A percentile compares a stretch with the other conserved stretches of the same genome.
phyloP scores from a whole-genome alignment of 1,140 invertebrate genomes.

The Brachionus asplanchnoidis region DNA sequence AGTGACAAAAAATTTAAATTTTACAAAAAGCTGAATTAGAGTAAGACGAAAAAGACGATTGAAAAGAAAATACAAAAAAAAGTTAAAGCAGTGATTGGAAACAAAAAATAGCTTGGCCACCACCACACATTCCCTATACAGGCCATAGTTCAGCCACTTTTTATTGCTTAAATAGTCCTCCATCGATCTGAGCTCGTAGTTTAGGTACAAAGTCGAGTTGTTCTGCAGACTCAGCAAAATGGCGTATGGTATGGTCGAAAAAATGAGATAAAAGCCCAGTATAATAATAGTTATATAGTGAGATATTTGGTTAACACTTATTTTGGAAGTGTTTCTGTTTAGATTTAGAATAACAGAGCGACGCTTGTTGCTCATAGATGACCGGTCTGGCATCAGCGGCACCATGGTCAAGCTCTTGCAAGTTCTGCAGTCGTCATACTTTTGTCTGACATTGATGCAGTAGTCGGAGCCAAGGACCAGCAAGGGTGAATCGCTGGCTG shows the following conservation, averaged over 20 bases:
- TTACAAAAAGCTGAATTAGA: not conserved
- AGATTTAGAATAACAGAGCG: not conserved
- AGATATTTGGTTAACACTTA: slow-evolving; percentile 22
- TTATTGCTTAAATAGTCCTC: not conserved
- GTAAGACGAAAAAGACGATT: slow-evolving; percentile 24
- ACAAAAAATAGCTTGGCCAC: slow-evolving; percentile 12
- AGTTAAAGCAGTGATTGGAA: slow-evolving; percentile 14
- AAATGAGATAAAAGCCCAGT: slow-evolving; percentile 6
- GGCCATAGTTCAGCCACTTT: not conserved
- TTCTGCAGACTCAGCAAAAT: slow-evolving; percentile 18
- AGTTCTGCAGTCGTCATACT: not conserved
- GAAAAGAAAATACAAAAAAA: slow-evolving; percentile 20
- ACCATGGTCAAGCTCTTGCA: not conserved
- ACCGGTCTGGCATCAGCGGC: not conserved
- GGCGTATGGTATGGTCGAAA: slow-evolving; percentile 9
- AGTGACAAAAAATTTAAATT: not conserved
- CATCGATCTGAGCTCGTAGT: not conserved
- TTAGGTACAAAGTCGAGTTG: not conserved
- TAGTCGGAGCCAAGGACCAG: not conserved
- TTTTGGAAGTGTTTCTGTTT: not conserved
- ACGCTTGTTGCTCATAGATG: not conserved
- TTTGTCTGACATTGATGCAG: not conserved
- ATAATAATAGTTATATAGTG: slow-evolving; percentile 18
- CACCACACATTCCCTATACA: not conserved
- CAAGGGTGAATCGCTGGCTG: not conserved